Evolutionary conservation across 2,113 vertebrate species (phyloP).

Genomic region (Aviceda subcristata): DNA sequence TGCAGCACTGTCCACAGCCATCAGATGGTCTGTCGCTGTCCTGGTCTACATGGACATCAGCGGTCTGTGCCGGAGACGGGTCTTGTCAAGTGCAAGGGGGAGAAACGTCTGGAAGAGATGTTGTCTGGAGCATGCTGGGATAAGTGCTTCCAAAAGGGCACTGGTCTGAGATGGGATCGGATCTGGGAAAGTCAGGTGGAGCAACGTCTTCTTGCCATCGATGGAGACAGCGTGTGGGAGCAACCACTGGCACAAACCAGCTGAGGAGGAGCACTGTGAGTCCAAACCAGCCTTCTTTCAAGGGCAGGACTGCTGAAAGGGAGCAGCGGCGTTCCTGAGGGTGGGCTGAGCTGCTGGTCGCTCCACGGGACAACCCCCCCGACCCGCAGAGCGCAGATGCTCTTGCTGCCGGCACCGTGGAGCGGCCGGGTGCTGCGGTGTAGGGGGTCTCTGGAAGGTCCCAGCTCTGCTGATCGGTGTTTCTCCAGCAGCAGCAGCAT

Average conservation of each 20-base stretch:
- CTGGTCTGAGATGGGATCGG: not conserved
- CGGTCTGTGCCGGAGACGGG: not conserved
- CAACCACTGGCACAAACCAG: not conserved
- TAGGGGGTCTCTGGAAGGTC: not conserved
- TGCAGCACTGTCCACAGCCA: not conserved
- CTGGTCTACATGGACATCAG: not conserved
- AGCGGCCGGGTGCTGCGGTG: not conserved
- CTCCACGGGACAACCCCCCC: not conserved
- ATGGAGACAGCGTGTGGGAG: not conserved
- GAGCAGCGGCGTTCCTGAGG: accelerated
- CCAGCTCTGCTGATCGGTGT: not conserved
- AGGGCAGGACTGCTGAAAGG: not conserved
- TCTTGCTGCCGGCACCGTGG: not conserved
- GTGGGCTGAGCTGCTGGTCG: accelerated
- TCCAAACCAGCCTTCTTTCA: not conserved
- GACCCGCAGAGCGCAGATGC: not conserved
- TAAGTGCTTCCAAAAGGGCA: not conserved
- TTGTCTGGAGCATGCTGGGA: not conserved
- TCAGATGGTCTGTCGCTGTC: not conserved
- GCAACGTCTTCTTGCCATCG: not conserved
- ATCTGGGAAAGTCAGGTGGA: not conserved
- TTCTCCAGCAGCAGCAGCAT: not conserved
- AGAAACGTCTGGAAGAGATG: not conserved
- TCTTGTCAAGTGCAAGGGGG: not conserved
- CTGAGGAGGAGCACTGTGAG: not conserved